Percentiles rank a stretch among this genome's conserved stretches.
phyloP scores from a whole-genome alignment of 2,797 vertebrate species.

The Pagetopsis macropterus region DNA sequence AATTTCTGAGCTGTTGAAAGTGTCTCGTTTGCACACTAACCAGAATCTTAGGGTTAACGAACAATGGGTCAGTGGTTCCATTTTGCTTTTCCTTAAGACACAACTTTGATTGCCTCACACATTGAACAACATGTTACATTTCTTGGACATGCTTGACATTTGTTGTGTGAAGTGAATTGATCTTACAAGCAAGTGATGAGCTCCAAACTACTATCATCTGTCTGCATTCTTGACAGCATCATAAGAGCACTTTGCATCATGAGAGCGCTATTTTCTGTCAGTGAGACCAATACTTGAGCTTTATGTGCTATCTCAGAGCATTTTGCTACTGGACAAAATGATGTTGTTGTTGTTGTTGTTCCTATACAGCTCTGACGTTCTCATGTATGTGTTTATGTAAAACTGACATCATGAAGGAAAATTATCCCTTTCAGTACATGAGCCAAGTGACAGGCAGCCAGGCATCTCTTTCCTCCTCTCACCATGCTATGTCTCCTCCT shows the following conservation, averaged over 20 bases:
- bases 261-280: slow-evolving; percentile 35
- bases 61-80: neutral
- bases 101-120: slow-evolving; percentile 9
- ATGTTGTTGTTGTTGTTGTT: slow-evolving; percentile 10
- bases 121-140: neutral
- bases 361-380: neutral
- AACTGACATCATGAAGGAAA: slow-evolving; percentile 34
- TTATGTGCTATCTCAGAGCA: slow-evolving; percentile 11
- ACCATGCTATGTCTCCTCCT: slow-evolving; percentile 33
- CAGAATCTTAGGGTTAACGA: neutral
- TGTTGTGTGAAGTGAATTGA: slow-evolving; percentile 25
- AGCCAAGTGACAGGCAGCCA: slow-evolving; percentile 28
- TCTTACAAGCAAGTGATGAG: slow-evolving; percentile 35
- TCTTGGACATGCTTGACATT: slow-evolving; percentile 16
- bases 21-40: neutral
- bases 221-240: slow-evolving; percentile 33
- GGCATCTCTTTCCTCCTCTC: slow-evolving; percentile 23
- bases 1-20: neutral
- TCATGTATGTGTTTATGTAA: slow-evolving; percentile 22
- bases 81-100: neutral
- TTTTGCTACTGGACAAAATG: slow-evolving; percentile 27
- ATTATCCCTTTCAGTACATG: slow-evolving; percentile 21
- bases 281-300: slow-evolving; percentile 27
- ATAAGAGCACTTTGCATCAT: slow-evolving; percentile 40
- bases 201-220: slow-evolving; percentile 44